Evolutionary conservation across 2,888 invertebrate genomes (phyloP), one percentile per base, ranked within the genome.

Genomic region (Ceraclea dissimilis): DNA sequence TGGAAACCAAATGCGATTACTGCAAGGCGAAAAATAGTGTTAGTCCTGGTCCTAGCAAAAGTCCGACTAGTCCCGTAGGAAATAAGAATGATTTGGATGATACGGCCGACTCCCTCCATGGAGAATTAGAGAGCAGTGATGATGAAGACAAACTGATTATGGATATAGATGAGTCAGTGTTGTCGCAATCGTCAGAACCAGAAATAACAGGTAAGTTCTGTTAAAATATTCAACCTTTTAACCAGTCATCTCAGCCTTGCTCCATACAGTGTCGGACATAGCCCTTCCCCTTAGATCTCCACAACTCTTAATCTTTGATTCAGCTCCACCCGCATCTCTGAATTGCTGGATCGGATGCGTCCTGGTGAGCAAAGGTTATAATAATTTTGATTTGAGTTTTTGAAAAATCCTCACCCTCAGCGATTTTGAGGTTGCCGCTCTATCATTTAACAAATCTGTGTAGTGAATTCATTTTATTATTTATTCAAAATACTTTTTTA

Each of bases 71-170:
- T 19, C 20, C 46, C 6, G 46, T 19, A 19, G 5, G 13, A 13
- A 13, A 46, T 4, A 46, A 19, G 2, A 11, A 16, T 46, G 46
- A 19, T 18, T 8, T 39, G 16, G 4, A 5, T 8, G 46, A 46
- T 19, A 16, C 16, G 20, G n/a, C n/a, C n/a, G n/a, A n/a, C n/a
- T n/a, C n/a, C n/a, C n/a, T n/a, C n/a, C n/a, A n/a, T n/a, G n/a
- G n/a, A n/a, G 20, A 10, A 6, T 46, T 19, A 18, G 13, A 18
- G 49, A 43, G 33, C 11, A 47, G 48, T 31, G 53, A 57, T 43
- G 52, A 57, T 51, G 49, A 57, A 19, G 43, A 53, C 26, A 21
- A 46, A 34, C 31, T 57, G n/a, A 26, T 57, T 11, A 53, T 53
- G 11, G 33, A 44, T 49, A 20, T n/a, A 2, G 50, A 55, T 34